Conservation (phyloP, 2,113 vertebrate genomes). For the Probosciger aterrimus region DNA sequence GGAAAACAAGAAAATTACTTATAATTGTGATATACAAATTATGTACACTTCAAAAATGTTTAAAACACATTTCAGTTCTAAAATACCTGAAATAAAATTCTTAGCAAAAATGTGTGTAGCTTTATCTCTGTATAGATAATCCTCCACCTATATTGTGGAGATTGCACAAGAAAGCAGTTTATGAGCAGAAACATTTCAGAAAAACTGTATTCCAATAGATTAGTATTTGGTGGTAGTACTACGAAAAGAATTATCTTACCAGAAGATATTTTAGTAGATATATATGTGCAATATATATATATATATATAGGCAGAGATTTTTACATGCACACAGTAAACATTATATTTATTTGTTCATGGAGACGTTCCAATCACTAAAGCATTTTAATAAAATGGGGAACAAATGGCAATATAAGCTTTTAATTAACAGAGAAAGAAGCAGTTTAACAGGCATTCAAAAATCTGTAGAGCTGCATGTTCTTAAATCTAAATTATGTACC, state of each 20-base stretch:
- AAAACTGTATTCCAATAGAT: neutral
- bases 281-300: neutral
- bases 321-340: neutral
- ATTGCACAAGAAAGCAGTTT: neutral
- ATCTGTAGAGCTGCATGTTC: neutral
- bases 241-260: neutral
- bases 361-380: neutral
- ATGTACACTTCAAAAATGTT: neutral
- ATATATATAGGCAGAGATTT: neutral
- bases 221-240: neutral
- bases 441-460: conserved; percentile 15
- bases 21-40: neutral
- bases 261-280: neutral
- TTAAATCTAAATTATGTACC: conserved; percentile 1
- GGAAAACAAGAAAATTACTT: neutral
- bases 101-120: neutral
- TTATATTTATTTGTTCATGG: neutral
- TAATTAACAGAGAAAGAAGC: conserved; percentile 32
- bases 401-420: neutral
- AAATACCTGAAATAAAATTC: neutral
- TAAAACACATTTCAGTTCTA: neutral
- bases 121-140: neutral
- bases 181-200: neutral
- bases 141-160: neutral
- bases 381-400: conserved; percentile 10